Conservation (phyloP, 2,797 vertebrate species). For the Tadarida brasiliensis region DNA sequence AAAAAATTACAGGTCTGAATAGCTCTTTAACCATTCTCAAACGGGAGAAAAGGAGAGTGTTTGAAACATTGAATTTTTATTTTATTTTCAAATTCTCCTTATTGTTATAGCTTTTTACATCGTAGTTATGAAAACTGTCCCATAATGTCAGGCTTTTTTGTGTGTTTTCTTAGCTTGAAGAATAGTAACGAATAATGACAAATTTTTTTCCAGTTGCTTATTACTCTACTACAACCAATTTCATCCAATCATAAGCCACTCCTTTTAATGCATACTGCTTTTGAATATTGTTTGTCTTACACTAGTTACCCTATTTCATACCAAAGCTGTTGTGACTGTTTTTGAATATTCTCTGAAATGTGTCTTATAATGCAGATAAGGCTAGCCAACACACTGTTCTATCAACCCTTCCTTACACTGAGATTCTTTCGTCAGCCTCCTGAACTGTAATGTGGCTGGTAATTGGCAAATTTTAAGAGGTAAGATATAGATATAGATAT, state of each 20-base stretch:
- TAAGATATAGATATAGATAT: background rate
- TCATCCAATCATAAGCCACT: background rate
- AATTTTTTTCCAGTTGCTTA: background rate
- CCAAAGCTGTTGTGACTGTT: background rate
- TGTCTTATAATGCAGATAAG: background rate
- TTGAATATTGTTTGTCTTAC: conserved; percentile 15
- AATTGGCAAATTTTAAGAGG: background rate
- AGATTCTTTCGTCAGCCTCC: background rate
- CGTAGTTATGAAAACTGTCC: background rate
- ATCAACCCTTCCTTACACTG: background rate
- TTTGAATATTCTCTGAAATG: background rate
- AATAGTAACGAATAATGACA: background rate
- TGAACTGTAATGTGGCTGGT: background rate
- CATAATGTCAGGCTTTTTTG: background rate
- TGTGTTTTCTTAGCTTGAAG: background rate
- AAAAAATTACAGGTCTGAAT: conserved; percentile 24
- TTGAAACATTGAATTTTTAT: background rate
- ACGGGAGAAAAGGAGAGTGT: background rate
- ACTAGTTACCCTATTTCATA: background rate
- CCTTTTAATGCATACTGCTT: background rate
- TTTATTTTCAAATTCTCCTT: background rate
- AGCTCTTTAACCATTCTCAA: background rate
- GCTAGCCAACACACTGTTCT: background rate
- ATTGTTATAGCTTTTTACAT: background rate
- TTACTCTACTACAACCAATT: background rate